Conservation (phyloP, 2,113 vertebrate genomes). For the Engystomops pustulosus region DNA sequence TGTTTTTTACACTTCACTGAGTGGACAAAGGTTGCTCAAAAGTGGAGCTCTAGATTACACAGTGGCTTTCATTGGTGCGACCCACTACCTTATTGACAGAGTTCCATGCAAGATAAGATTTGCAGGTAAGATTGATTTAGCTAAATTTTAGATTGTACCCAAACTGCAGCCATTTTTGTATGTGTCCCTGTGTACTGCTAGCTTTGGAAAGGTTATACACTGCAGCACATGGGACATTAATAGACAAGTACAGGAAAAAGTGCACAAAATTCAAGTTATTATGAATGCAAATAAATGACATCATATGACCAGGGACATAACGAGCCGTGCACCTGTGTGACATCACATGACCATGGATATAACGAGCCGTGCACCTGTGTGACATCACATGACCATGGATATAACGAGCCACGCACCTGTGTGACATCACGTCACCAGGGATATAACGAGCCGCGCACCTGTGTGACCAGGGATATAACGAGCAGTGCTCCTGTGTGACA, state of each 20-base stretch:
- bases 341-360: too few species aligned
- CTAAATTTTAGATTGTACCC: too few species aligned
- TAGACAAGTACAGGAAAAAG: neutral
- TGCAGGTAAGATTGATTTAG: neutral
- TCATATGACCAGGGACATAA: too few species aligned
- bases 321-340: too few species aligned
- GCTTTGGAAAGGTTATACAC: neutral
- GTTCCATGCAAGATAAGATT: neutral
- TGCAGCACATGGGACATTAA: neutral
- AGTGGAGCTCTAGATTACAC: neutral
- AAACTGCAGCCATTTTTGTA: neutral
- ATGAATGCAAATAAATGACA: too few species aligned
- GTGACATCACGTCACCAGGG: too few species aligned
- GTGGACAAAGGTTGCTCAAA: neutral
- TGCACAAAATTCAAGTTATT: neutral
- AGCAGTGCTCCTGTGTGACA: too few species aligned
- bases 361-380: too few species aligned
- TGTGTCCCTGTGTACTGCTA: neutral
- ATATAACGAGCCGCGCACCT: too few species aligned
- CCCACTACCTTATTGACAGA: neutral
- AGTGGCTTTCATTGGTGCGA: neutral
- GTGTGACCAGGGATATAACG: too few species aligned
- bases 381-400: too few species aligned
- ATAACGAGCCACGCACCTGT: too few species aligned
- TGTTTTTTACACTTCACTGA: slow-evolving; percentile 1